Conservation (phyloP, 2,888 invertebrate species). For the Cepaea hortensis region DNA sequence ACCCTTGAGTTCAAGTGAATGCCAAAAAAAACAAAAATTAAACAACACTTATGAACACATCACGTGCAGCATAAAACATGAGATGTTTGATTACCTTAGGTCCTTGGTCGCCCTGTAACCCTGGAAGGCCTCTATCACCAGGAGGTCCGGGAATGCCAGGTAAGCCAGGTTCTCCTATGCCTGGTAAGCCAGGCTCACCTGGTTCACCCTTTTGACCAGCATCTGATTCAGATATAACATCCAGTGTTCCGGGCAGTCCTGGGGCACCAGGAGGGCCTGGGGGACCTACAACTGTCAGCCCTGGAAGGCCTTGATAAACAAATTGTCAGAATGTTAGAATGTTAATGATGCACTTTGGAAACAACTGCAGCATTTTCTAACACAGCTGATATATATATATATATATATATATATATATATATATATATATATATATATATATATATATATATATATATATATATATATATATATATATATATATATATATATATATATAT, state of each 20-base stretch:
- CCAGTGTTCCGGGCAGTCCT: constrained; percentile 56
- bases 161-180: constrained; percentile 23
- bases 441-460: no score
- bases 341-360: no score
- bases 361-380: neutral
- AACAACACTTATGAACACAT: neutral
- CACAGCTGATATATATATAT: no score
- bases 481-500: no score
- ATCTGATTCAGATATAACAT: constrained; percentile 51
- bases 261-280: constrained; percentile 54
- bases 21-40: no score
- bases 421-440: no score
- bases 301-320: constrained; percentile 44
- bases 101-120: constrained; percentile 41
- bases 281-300: constrained; percentile 44
- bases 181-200: constrained; percentile 46
- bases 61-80: neutral
- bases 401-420: no score
- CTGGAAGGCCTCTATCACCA: constrained; percentile 48
- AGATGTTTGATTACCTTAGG: constrained; percentile 27
- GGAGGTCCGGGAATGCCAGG: constrained; percentile 49
- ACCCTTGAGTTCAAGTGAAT: no score
- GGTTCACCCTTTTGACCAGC: constrained; percentile 52
- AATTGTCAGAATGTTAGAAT: neutral
- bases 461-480: no score